These are phyloP conservation scores for Apamea crenata DNA, from an alignment of 2,888 invertebrate species.

Conservation along the genomic window DNA sequence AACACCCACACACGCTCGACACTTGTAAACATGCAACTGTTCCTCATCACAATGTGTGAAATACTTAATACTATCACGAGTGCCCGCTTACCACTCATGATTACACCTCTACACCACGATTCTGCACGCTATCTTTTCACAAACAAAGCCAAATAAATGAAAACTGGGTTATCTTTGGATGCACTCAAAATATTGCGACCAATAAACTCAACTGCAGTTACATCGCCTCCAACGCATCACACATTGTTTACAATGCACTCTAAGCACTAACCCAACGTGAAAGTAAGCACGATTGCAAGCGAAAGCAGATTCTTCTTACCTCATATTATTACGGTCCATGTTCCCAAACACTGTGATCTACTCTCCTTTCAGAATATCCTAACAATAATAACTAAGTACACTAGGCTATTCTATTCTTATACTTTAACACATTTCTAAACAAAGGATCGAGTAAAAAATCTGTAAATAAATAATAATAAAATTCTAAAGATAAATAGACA, in stretches of 20 bases:
- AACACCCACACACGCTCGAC: conserved; percentile 59
- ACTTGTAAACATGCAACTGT: conserved; percentile 61
- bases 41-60: conserved; percentile 38
- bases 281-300: conserved; percentile 67
- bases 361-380: conserved; percentile 62
- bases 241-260: conserved; percentile 31
- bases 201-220: conserved; percentile 11
- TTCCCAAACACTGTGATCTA: conserved; percentile 71
- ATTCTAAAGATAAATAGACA: conserved; percentile 82
- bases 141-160: conserved; percentile 52
- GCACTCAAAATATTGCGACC: conserved; percentile 18
- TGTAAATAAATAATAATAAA: conserved; percentile 80
- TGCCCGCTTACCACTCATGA: conserved; percentile 42
- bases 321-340: conserved; percentile 88
- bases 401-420: conserved; percentile 72
- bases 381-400: conserved; percentile 69
- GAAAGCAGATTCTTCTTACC: conserved; percentile 82
- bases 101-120: conserved; percentile 39
- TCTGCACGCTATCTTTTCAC: conserved; percentile 49
- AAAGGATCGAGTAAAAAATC: conserved; percentile 78
- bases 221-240: neutral
- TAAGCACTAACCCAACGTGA: conserved; percentile 57
- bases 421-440: conserved; percentile 79
- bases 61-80: conserved; percentile 38
- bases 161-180: conserved; percentile 49